Base-by-base conservation (phyloP, 1,140 invertebrate genomes). In the Riptortus pedestris region DNA sequence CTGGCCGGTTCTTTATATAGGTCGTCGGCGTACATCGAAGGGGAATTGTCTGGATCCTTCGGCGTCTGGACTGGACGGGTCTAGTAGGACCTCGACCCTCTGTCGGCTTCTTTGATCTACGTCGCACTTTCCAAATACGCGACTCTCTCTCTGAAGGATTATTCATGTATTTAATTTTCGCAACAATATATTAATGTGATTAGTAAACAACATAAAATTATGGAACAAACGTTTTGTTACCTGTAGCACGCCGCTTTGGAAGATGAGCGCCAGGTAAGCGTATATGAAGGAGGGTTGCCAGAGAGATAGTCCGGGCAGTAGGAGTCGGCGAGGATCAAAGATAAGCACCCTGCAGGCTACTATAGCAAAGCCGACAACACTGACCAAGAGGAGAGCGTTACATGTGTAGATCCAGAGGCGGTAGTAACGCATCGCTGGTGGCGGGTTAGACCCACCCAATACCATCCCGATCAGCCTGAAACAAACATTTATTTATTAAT, bases 361-460 rank as follows among this genome's bases (percentile, higher is more conserved):
- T 45, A 84, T 83, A 66, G 84, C 83, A 74, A 92, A 91, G 27
- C 88, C 85, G 55, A 91, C 74, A 70, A 88, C 87, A 72, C 86
- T 86, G 65, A 87, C 80, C 73, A 92, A 78, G 72, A 92, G 80
- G 66, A 88, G 88, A 74, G 86, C 83, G 79, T 93, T 92, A 83
- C 88, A 91, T 71, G 88, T 87, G 80, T 92, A 92, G 73, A 93
- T 92, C 90, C 90, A 92, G 72, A 92, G 82, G 74, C 89, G 85
- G 79, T 93, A 93, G 81, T 92, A 93, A 69, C 79, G 71, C 74
- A 75, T 75, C 65, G 73, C 71, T 28, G 67, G 38, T 60, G 65
- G 66, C 11, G 64, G 47, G 55, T 63, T 63, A 47, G 61, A 48
- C 65, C 58, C 48, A 29, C 65, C 65, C 48, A 66, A 63, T 38